Conservation (phyloP, 2,888 invertebrate genomes). For the Thumatha senex region DNA sequence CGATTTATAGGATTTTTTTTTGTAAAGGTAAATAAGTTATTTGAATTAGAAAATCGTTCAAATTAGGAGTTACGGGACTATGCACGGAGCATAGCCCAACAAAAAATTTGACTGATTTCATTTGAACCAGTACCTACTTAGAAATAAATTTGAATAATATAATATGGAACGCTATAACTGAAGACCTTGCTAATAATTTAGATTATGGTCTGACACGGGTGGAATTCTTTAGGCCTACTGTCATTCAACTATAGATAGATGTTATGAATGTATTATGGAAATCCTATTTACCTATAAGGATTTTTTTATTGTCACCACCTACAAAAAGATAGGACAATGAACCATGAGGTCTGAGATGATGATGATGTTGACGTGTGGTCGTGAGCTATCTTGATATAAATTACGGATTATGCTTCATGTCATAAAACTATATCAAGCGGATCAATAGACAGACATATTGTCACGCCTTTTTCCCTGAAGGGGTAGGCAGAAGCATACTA, state of each 20-base stretch:
- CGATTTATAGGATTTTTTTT: too few relatives aligned
- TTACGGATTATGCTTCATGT: neutral
- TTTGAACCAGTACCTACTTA: too few relatives aligned
- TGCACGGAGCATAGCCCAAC: too few relatives aligned
- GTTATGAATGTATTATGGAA: conserved; percentile 8
- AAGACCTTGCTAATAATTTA: neutral
- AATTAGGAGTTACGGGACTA: too few relatives aligned
- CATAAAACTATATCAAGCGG: too few relatives aligned
- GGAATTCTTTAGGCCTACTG: conserved; percentile 7
- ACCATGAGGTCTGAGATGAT: conserved; percentile 4
- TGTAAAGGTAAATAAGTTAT: too few relatives aligned
- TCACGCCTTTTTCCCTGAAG: too few relatives aligned
- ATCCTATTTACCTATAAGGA: conserved; percentile 19
- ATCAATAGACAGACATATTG: too few relatives aligned
- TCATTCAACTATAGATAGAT: neutral
- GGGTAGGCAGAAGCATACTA: too few relatives aligned
- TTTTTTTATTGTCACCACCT: conserved; percentile 21
- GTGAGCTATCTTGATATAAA: neutral
- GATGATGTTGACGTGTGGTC: neutral
- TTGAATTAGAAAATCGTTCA: too few relatives aligned
- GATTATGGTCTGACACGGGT: conserved; percentile 19
- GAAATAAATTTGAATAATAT: too few relatives aligned
- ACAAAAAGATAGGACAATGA: conserved; percentile 30
- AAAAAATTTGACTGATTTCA: too few relatives aligned
- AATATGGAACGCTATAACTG: neutral